Conservation (phyloP, 2,888 invertebrate genomes). For the Drosophila meridiana region DNA sequence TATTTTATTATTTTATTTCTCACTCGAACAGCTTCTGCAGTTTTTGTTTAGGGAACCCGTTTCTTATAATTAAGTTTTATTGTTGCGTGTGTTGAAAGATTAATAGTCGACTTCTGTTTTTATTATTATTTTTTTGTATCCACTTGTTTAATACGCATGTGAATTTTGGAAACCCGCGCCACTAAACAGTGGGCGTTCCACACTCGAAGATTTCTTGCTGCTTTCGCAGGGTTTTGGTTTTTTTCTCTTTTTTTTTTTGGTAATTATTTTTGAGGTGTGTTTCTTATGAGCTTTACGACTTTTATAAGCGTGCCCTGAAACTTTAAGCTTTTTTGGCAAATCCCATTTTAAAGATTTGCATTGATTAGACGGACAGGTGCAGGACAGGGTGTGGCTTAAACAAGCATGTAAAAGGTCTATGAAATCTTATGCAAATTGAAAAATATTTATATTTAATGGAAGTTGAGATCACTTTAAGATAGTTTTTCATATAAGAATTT, state of each 20-base stretch:
- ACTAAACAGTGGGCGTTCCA: conserved; percentile 75
- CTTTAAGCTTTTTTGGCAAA: conserved; percentile 35
- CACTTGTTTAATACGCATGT: conserved; percentile 64
- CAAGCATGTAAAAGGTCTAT: neutral
- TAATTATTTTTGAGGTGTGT: conserved; percentile 54
- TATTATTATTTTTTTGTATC: conserved; percentile 39
- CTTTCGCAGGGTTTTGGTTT: conserved; percentile 18
- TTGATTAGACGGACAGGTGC: conserved; percentile 26
- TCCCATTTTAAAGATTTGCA: conserved; percentile 44
- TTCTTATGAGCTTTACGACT: conserved; percentile 20
- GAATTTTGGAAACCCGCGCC: conserved; percentile 54
- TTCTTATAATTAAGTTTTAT: conserved; percentile 79
- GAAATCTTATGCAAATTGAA: neutral
- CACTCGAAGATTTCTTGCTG: conserved; percentile 21
- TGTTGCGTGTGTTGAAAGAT: conserved; percentile 78
- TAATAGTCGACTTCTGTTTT: conserved; percentile 80
- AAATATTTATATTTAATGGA: neutral
- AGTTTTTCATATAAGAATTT: neutral
- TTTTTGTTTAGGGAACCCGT: conserved; percentile 45
- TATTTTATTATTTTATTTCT: too few species aligned
- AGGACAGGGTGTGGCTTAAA: neutral
- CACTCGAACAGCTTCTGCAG: conserved; percentile 53
- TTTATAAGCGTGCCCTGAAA: conserved; percentile 50
- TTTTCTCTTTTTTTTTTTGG: neutral
- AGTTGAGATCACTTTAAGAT: neutral